Evolutionary conservation across 2,888 invertebrate species (phyloP).

Genomic region (Graphium colonna): DNA sequence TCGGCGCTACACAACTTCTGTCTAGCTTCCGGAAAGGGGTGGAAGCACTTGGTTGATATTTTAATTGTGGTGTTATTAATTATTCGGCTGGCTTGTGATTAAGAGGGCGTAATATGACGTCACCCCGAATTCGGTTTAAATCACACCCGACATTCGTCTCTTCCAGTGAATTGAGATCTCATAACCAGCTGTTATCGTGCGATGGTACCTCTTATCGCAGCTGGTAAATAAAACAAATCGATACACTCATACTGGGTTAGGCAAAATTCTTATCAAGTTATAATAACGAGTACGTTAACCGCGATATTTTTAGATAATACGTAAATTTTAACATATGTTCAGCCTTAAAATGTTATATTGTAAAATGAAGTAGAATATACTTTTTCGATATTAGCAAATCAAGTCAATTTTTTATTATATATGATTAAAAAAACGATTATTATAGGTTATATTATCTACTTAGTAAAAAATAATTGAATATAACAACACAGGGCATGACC

Average conservation of each 20-base stretch:
- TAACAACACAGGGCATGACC: not conserved
- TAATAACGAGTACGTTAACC: not conserved
- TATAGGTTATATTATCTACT: too few relatives aligned
- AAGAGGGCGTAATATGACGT: slow-evolving; percentile 68
- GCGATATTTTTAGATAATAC: not conserved
- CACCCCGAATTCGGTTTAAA: slow-evolving; percentile 52
- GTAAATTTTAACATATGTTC: not conserved
- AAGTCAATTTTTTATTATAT: too few relatives aligned
- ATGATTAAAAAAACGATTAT: too few relatives aligned
- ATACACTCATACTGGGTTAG: not conserved
- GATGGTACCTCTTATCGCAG: slow-evolving; percentile 38
- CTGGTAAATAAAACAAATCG: slow-evolving; percentile 21
- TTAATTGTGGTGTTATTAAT: slow-evolving; percentile 75
- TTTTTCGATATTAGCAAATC: too few relatives aligned
- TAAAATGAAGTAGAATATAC: too few relatives aligned
- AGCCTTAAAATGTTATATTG: too few relatives aligned
- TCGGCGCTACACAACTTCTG: too few relatives aligned
- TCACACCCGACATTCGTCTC: slow-evolving; percentile 39
- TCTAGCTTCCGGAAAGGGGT: slow-evolving; percentile 43
- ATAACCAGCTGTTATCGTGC: slow-evolving; percentile 43
- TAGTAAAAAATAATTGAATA: not conserved
- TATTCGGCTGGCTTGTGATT: slow-evolving; percentile 65
- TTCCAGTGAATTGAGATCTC: slow-evolving; percentile 29
- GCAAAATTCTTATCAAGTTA: slow-evolving; percentile 3
- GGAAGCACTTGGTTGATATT: slow-evolving; percentile 67